These are phyloP conservation scores for Dromaius novaehollandiae DNA, from an alignment of 2,113 vertebrate species.

Conservation along the genomic window DNA sequence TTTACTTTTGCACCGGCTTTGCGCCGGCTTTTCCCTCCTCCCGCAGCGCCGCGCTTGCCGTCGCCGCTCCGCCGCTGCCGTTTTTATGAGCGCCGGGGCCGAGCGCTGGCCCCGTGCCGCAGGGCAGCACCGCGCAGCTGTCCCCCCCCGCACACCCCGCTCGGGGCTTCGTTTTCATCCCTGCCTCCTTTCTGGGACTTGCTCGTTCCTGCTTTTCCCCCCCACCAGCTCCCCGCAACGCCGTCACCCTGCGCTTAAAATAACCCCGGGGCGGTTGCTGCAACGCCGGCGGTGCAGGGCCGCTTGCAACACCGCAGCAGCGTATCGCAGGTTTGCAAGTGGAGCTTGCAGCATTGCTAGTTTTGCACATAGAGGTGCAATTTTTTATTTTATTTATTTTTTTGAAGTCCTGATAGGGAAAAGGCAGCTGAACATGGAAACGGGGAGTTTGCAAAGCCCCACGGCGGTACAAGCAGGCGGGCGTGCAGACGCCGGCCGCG, in stretches of 20 bases:
- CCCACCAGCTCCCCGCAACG: too few species aligned
- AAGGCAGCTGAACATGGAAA: too few species aligned
- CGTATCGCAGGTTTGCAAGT: accelerated
- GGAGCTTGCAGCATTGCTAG: background rate
- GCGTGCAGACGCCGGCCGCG: too few species aligned
- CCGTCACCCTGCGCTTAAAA: background rate
- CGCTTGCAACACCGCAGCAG: background rate
- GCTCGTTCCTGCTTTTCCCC: background rate
- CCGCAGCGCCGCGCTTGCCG: background rate
- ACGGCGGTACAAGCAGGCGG: too few species aligned
- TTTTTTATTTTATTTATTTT: too few species aligned
- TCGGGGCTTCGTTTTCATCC: background rate
- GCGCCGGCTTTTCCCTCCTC: background rate
- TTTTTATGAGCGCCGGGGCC: background rate
- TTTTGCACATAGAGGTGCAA: too few species aligned
- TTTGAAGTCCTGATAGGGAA: too few species aligned
- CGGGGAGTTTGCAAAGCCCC: too few species aligned
- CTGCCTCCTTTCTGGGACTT: background rate
- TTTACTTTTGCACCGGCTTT: background rate
- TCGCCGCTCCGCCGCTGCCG: background rate
- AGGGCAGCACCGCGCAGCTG: background rate
- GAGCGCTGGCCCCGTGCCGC: background rate
- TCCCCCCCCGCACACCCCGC: too few species aligned
- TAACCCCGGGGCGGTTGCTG: background rate
- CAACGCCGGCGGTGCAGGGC: background rate